Percentiles rank a stretch among this genome's conserved stretches.
Conservation (phyloP, 2,113 vertebrate species). For the Prietella phreatophila region DNA sequence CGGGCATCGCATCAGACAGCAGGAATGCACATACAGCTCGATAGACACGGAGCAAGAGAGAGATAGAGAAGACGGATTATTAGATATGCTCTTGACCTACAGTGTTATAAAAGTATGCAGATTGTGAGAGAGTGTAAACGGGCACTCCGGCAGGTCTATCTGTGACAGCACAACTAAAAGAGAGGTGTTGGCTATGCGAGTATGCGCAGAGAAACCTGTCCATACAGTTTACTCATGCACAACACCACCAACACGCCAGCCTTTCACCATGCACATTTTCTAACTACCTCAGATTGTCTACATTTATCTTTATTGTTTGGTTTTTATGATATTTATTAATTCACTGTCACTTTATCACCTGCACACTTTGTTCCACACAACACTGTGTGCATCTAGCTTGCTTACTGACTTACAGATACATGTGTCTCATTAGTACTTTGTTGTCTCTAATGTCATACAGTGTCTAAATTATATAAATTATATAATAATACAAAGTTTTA, state of each 20-base stretch:
- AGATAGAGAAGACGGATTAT: not conserved
- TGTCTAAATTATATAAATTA: no score
- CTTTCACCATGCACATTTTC: not conserved
- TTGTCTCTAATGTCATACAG: not conserved
- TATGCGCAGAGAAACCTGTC: not conserved
- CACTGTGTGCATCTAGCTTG: not conserved
- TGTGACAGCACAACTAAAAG: not conserved
- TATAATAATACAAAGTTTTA: no score
- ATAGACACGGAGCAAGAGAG: not conserved
- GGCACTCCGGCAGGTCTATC: not conserved
- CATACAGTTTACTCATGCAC: not conserved
- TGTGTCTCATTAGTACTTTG: not conserved
- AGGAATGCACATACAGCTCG: not conserved
- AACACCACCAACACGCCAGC: not conserved
- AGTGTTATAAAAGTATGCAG: not conserved
- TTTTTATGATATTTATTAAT: not conserved
- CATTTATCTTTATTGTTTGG: not conserved
- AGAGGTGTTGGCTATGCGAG: not conserved
- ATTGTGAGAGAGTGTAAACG: not conserved
- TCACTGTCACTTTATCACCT: not conserved
- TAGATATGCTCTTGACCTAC: conserved; percentile 14
- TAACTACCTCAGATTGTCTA: not conserved
- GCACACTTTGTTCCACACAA: not conserved
- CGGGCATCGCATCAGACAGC: not conserved
- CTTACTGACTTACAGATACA: not conserved